phyloP scores from a whole-genome alignment of 2,113 vertebrate genomes.

The Megalops atlanticus region DNA sequence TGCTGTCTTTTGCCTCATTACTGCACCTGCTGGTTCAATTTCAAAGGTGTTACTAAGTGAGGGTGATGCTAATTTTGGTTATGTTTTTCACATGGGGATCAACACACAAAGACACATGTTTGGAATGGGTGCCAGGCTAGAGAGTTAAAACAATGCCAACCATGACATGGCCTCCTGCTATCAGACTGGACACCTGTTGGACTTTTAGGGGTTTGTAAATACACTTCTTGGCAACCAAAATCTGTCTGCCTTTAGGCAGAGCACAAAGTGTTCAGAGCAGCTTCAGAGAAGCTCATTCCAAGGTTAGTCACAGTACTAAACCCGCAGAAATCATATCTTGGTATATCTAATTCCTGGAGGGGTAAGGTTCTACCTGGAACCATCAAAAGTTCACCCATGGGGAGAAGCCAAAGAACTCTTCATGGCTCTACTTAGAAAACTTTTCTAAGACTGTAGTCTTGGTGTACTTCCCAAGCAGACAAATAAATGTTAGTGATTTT shows the following conservation, averaged over 20 bases:
- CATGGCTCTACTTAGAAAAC: too few relatives aligned
- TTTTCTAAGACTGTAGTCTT: too few relatives aligned
- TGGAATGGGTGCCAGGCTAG: constrained; percentile 56
- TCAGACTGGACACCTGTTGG: constrained; percentile 59
- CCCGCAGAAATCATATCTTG: too few relatives aligned
- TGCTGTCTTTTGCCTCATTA: not conserved
- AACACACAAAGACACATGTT: constrained; percentile 29
- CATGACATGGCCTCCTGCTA: constrained; percentile 18
- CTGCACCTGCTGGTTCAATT: not conserved
- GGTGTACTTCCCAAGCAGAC: too few relatives aligned
- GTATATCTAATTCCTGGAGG: too few relatives aligned
- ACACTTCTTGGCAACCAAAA: constrained; percentile 49
- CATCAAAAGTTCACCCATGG: too few relatives aligned
- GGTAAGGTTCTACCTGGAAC: too few relatives aligned
- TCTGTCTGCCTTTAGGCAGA: constrained; percentile 8
- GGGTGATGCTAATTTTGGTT: not conserved
- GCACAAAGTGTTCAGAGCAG: not conserved
- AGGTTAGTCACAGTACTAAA: too few relatives aligned
- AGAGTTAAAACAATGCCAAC: constrained; percentile 40
- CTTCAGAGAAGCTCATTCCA: not conserved
- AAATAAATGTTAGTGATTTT: too few relatives aligned
- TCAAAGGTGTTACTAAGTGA: not conserved
- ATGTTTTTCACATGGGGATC: constrained; percentile 31
- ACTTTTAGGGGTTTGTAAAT: constrained; percentile 45
- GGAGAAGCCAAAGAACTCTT: too few relatives aligned